phyloP scores from a whole-genome alignment of 2,113 vertebrate species.

The Tinamus guttatus region DNA sequence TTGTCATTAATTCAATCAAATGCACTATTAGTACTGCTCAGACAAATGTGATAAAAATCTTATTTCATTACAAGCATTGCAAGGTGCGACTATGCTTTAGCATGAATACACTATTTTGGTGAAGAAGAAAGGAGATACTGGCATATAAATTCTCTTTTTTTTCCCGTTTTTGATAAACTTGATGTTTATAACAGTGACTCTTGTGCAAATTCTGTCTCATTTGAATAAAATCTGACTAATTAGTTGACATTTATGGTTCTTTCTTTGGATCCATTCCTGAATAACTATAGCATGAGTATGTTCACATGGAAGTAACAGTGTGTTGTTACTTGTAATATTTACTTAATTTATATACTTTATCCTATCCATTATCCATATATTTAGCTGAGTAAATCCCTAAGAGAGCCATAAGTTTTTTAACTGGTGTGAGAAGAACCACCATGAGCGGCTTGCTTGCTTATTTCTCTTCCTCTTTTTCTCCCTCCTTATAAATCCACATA shows the following conservation, averaged over 20 bases:
- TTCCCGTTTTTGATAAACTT: neutral
- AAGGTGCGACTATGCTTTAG: neutral
- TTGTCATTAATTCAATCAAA: neutral
- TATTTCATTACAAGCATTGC: neutral
- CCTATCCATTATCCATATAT: neutral
- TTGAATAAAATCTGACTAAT: neutral
- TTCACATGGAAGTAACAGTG: neutral
- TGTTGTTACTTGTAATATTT: neutral
- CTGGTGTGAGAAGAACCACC: neutral
- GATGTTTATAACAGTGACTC: neutral
- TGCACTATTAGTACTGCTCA: neutral
- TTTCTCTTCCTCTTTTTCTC: neutral
- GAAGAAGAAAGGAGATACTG: neutral
- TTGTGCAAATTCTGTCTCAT: neutral
- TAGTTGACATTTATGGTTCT: neutral
- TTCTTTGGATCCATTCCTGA: neutral
- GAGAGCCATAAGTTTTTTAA: neutral
- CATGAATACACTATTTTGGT: neutral
- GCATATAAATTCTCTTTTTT: neutral
- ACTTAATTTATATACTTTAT: neutral
- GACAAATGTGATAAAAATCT: neutral
- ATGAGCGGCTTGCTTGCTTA: neutral
- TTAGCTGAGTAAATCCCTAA: neutral
- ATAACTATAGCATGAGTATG: neutral
- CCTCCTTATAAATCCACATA: neutral